These are phyloP conservation scores for Zosterops japonicus DNA, from an alignment of 2,113 vertebrate genomes.

Conservation along the genomic window DNA sequence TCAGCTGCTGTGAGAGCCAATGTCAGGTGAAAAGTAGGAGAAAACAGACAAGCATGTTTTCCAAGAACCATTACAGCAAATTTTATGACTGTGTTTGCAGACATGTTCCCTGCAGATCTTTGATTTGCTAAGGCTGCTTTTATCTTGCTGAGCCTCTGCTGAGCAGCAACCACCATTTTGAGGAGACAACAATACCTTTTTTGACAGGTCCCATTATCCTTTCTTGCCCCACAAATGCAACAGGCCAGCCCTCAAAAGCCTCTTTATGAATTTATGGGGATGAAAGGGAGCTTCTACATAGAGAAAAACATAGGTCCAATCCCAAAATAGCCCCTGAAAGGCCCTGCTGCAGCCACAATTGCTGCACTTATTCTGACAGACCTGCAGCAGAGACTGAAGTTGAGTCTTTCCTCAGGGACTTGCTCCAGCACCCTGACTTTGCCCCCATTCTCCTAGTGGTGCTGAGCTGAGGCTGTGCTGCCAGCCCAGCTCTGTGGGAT, in stretches of 20 bases:
- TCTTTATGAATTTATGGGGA: background rate
- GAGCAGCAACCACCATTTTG: background rate
- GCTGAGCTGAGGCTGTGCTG: background rate
- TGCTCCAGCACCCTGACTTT: background rate
- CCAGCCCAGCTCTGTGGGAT: background rate
- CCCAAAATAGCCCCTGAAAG: background rate
- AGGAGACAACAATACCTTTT: background rate
- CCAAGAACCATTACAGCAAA: slow-evolving; percentile 36
- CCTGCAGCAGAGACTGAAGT: background rate
- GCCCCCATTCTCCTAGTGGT: fast-evolving
- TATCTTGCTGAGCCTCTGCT: slow-evolving; percentile 18
- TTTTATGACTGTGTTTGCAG: slow-evolving; percentile 48
- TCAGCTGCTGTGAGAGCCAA: slow-evolving; percentile 41
- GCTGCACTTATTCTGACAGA: background rate
- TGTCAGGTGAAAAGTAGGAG: slow-evolving; percentile 52
- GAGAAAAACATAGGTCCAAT: background rate
- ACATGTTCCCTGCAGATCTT: slow-evolving; percentile 46
- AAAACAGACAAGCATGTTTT: slow-evolving; percentile 37
- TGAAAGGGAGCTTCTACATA: background rate
- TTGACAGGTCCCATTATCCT: background rate
- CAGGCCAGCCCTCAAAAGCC: background rate
- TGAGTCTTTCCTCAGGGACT: background rate
- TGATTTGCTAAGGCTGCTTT: slow-evolving; percentile 50
- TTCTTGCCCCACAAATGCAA: background rate
- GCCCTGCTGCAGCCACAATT: background rate